Conservation (phyloP, 2,888 invertebrate species). For the Tryphoninae sp. region DNA sequence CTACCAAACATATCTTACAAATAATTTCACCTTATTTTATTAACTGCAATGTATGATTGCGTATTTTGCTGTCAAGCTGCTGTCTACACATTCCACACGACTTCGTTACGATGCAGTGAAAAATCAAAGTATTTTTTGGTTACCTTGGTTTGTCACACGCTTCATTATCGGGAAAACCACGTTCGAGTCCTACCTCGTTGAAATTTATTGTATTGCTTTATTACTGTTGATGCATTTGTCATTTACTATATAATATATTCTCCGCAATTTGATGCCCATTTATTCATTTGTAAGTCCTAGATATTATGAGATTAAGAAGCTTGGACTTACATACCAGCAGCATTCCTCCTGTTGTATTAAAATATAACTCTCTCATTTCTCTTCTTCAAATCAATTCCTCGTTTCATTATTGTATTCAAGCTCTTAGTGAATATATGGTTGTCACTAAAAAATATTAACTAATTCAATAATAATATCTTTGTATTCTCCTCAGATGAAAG, state of each 20-base stretch:
- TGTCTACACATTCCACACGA: neutral
- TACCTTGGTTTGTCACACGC: constrained; percentile 2
- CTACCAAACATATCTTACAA: neutral
- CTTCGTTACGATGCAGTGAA: neutral
- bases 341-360: neutral
- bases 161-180: constrained; percentile 30
- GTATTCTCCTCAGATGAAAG: constrained; percentile 32
- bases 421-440: no score
- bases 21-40: neutral
- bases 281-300: neutral
- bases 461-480: neutral
- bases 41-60: neutral
- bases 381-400: no score
- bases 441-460: no score
- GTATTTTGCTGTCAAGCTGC: neutral
- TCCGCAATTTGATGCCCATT: neutral
- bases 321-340: neutral
- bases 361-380: neutral
- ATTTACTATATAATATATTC: neutral
- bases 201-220: constrained; percentile 51
- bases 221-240: neutral
- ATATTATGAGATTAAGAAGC: neutral
- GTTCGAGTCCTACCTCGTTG: constrained; percentile 49
- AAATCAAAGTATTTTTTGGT: constrained; percentile 1
- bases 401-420: no score